phyloP scores from a whole-genome alignment of 2,888 invertebrate genomes.

The Anodontia alba region DNA sequence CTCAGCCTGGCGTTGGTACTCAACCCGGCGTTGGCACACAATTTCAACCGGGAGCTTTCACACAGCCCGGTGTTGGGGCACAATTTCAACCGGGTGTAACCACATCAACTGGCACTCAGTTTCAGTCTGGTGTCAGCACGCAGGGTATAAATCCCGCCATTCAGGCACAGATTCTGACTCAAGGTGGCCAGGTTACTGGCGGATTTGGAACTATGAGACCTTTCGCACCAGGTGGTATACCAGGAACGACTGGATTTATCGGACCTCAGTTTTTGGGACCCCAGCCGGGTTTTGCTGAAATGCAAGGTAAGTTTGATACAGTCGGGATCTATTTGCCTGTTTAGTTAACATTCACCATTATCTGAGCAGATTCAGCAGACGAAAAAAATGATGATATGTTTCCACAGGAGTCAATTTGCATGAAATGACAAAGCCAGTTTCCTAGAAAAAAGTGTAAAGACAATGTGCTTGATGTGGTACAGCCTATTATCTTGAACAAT shows the following conservation, averaged over 20 bases:
- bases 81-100: neutral
- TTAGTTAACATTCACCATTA: too few species aligned
- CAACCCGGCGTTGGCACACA: neutral
- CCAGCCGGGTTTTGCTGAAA: neutral
- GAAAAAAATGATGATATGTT: too few species aligned
- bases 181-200: neutral
- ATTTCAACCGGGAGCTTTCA: neutral
- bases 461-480: too few species aligned
- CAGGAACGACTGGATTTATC: neutral
- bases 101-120: neutral
- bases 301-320: conserved; percentile 15
- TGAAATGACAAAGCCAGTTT: too few species aligned
- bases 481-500: too few species aligned
- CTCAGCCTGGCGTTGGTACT: neutral
- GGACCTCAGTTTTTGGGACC: neutral
- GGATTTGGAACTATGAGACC: conserved; percentile 14
- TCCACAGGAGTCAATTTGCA: too few species aligned
- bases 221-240: neutral
- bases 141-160: neutral
- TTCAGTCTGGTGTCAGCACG: neutral
- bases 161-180: neutral
- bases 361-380: too few species aligned
- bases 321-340: too few species aligned
- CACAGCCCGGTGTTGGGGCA: neutral
- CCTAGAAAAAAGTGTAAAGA: too few species aligned